A percentile compares a stretch with the other conserved stretches of the same genome.
These are phyloP conservation scores for Palythoa caribaeorum DNA, from an alignment of 92 coral and sea anemone species.

Conservation along the genomic window DNA sequence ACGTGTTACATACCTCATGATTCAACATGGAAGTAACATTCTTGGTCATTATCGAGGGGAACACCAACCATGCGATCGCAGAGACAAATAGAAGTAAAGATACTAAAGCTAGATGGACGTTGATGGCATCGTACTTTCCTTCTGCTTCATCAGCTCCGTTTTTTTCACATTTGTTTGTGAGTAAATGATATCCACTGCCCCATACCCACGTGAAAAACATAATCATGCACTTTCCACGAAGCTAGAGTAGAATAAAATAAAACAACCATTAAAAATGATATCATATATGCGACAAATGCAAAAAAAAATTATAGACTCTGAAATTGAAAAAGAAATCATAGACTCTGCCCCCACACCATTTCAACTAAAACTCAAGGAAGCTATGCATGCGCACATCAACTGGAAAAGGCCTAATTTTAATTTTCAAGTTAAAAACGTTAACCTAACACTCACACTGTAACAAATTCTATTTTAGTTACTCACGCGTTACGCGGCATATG, in stretches of 20 bases:
- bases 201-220: conserved; percentile 36
- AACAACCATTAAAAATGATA: not conserved
- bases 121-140: not conserved
- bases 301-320: too few species aligned
- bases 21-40: not conserved
- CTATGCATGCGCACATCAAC: too few species aligned
- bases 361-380: too few species aligned
- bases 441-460: too few species aligned
- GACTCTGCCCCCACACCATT: too few species aligned
- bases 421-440: too few species aligned
- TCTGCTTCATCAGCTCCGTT: not conserved
- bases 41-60: conserved; percentile 27
- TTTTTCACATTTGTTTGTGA: not conserved
- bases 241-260: not conserved
- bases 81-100: not conserved
- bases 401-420: too few species aligned
- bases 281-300: too few species aligned
- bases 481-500: too few species aligned
- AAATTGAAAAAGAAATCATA: too few species aligned
- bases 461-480: too few species aligned
- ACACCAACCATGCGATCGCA: conserved; percentile 13
- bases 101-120: conserved; percentile 9
- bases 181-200: conserved; percentile 23
- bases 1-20: conserved; percentile 1
- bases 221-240: conserved; percentile 34